Base-by-base conservation (phyloP, 2,888 invertebrate genomes). In the Ferdinandea cuprea region DNA sequence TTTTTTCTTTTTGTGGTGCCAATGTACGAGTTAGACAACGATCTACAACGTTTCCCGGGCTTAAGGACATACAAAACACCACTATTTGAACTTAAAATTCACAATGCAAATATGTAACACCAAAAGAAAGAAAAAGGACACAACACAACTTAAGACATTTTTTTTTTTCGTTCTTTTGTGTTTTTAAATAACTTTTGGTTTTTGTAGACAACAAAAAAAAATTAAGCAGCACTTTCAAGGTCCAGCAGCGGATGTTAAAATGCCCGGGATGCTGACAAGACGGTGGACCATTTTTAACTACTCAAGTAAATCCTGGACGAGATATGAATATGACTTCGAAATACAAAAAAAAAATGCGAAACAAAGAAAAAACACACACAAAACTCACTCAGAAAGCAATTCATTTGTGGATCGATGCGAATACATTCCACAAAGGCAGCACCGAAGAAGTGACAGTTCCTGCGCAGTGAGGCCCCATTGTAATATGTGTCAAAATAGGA, bases 251-350 rank as follows among this genome's bases (percentile, higher is more conserved):
- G 69, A 48, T 68, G 61, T 84, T 85, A 85, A 87, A 85, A 86
- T 86, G 86, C 87, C 87, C 88, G 88, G 87, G 88, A 88, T 89
- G 88, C 88, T 89, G 89, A 86, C 90, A 87, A 88, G 87, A 87
- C 90, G 88, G 87, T 89, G 89, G 90, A 90, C 90, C 90, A 90
- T 89, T 89, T 90, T 89, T 88, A 88, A 90, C 90, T 90, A 37
- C 35, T 42, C 48, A 15, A 66, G 65, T 46, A 21, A 42, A 21
- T 68, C 72, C 78, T 83, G 61, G 71, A 66, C 71, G 54, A 54
- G 66, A 46, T 65, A 28, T 44, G 40, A 25, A 52, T 40, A 21
- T 40, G 15, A 35, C 48, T 56, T 37, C 25, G n/a, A n/a, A n/a
- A n/a, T n/a, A n/a, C n/a, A n/a, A n/a, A n/a, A n/a, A n/a, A n/a